Evolutionary conservation across 2,113 vertebrate genomes (phyloP).

Genomic region (Rallus limicola): DNA sequence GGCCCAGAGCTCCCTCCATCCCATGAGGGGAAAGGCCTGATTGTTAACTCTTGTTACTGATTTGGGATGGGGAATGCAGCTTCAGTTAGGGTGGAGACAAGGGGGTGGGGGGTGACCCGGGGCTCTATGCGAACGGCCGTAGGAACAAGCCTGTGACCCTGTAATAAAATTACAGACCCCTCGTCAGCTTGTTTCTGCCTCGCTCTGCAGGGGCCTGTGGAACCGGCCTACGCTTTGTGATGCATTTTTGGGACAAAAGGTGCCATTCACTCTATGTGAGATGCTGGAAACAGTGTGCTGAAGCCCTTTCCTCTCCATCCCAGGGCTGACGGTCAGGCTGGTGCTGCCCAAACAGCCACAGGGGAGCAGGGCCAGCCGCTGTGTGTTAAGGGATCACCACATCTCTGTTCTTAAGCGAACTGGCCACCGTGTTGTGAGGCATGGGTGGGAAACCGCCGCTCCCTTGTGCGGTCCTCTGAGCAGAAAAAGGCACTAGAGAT

Average conservation of each 20-base stretch:
- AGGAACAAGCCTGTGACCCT: neutral
- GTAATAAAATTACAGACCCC: accelerated
- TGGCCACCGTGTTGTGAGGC: neutral
- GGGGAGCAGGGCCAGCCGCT: neutral
- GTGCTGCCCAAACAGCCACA: neutral
- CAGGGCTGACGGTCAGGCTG: neutral
- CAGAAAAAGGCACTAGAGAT: neutral
- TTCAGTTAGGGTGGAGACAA: neutral
- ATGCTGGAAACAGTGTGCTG: too few relatives aligned
- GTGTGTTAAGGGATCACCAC: neutral
- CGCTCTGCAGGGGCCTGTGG: neutral
- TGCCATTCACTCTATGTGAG: too few relatives aligned
- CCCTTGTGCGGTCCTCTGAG: neutral
- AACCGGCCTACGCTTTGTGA: accelerated
- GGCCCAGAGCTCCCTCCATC: constrained; percentile 7
- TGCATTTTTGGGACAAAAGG: neutral
- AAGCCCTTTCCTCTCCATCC: neutral
- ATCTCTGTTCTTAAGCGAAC: accelerated
- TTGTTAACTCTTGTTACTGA: constrained; percentile 10
- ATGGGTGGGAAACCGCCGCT: neutral
- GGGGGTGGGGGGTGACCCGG: neutral
- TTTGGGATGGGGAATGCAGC: neutral
- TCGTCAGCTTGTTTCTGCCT: neutral
- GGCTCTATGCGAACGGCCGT: neutral
- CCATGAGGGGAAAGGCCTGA: neutral